A percentile compares a stretch with the other conserved stretches of the same genome.
phyloP scores from a whole-genome alignment of 2,888 invertebrate genomes.

The Druceiella hillmani region DNA sequence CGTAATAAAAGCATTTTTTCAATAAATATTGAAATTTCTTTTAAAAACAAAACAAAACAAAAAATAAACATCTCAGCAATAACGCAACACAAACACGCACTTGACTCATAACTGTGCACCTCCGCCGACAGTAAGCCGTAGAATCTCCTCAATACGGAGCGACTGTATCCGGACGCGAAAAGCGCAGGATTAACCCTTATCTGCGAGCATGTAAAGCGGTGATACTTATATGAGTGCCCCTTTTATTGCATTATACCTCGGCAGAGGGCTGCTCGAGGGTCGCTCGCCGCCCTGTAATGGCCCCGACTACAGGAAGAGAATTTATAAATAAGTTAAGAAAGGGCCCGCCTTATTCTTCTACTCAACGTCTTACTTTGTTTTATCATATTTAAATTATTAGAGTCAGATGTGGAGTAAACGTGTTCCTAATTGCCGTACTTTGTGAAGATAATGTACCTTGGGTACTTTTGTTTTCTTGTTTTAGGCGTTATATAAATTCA shows the following conservation, averaged over 20 bases:
- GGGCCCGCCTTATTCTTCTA: conserved; percentile 45
- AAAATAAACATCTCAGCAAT: no score
- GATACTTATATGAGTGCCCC: conserved; percentile 52
- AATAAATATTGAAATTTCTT: no score
- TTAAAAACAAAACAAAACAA: no score
- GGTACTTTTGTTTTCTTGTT: conserved; percentile 54
- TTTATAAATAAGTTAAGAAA: conserved; percentile 51
- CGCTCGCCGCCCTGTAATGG: no score
- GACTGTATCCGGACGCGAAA: conserved; percentile 11
- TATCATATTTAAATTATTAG: conserved; percentile 55
- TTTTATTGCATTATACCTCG: conserved; percentile 48
- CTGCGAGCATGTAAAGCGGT: conserved; percentile 42
- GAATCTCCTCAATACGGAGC: conserved; percentile 19
- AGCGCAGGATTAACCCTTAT: conserved; percentile 47
- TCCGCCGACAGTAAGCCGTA: no score
- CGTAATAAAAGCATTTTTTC: no score
- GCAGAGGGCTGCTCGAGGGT: conserved; percentile 45
- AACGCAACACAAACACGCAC: no score
- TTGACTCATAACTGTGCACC: no score
- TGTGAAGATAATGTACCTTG: conserved; percentile 55
- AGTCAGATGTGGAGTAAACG: conserved; percentile 50
- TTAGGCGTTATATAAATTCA: conserved; percentile 45
- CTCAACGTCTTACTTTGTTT: conserved; percentile 47
- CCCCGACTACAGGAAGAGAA: conserved; percentile 40
- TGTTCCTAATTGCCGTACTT: conserved; percentile 55